Percentiles rank a stretch among this genome's conserved stretches.
phyloP scores from a whole-genome alignment of 2,113 vertebrate species.

The Corythaeola cristata region DNA sequence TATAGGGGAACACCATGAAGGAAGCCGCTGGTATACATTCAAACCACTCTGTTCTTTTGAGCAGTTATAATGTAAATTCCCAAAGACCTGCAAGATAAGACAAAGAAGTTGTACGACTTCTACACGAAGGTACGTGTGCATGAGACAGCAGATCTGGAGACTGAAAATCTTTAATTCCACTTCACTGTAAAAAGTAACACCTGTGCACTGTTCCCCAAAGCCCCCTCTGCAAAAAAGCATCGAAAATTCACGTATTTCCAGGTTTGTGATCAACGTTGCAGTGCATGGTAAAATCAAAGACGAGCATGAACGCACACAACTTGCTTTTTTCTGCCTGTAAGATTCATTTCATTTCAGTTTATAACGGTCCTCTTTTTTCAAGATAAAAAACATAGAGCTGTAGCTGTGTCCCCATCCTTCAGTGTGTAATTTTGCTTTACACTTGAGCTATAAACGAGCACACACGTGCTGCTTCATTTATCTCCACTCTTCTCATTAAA shows the following conservation, averaged over 20 bases:
- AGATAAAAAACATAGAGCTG: neutral
- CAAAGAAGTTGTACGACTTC: neutral
- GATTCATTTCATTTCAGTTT: neutral
- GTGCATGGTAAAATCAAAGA: neutral
- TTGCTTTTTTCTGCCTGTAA: neutral
- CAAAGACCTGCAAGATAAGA: neutral
- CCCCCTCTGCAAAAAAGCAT: neutral
- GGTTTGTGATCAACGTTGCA: neutral
- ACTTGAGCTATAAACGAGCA: neutral
- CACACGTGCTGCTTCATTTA: neutral
- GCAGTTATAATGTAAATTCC: neutral
- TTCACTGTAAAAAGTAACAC: neutral
- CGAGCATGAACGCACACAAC: neutral
- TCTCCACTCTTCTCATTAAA: neutral
- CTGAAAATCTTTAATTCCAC: neutral
- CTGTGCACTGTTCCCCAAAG: neutral
- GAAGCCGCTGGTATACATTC: slow-evolving; percentile 25
- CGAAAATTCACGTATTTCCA: neutral
- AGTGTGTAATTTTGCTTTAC: neutral
- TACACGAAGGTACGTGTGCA: neutral
- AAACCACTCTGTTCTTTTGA: slow-evolving; percentile 25
- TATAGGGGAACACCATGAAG: neutral
- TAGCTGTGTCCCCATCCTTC: neutral
- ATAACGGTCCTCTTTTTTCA: neutral
- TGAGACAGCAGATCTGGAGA: neutral